Evolutionary conservation across 2,797 vertebrate genomes (phyloP).

Genomic region (Bufotes viridis): DNA sequence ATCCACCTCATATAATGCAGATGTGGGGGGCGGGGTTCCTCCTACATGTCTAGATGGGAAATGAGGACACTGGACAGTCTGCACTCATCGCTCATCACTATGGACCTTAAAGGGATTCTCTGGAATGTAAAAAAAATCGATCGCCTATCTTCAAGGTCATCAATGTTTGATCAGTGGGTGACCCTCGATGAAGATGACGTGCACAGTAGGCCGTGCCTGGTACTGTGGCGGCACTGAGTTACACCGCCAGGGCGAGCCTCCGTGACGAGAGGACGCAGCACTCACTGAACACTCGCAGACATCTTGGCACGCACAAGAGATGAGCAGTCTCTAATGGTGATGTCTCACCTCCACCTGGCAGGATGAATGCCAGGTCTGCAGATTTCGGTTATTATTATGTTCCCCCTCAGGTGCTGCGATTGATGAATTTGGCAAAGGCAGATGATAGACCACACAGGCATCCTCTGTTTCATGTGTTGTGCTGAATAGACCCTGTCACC

Average conservation of each 20-base stretch:
- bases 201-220: too few species aligned
- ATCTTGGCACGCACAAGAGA: background rate
- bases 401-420: background rate
- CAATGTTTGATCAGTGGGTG: too few species aligned
- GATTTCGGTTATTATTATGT: background rate
- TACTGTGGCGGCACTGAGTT: too few species aligned
- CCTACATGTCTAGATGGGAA: conserved; percentile 19
- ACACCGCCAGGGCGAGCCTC: too few species aligned
- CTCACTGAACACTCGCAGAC: background rate
- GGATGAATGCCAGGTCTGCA: background rate
- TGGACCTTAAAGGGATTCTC: background rate
- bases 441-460: background rate
- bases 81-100: background rate
- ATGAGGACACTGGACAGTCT: background rate
- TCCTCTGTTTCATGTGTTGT: background rate
- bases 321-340: background rate
- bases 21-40: background rate
- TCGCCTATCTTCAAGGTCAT: too few species aligned
- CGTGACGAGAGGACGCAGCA: too few species aligned
- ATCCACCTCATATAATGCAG: conserved; percentile 9
- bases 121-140: too few species aligned
- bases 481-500: background rate
- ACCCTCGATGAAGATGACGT: too few species aligned
- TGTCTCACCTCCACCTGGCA: conserved; percentile 7
- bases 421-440: background rate